Percentiles rank a stretch among this genome's conserved stretches.
These are phyloP conservation scores for Labrus mixtus DNA, from an alignment of 2,113 vertebrate genomes.

Conservation along the genomic window DNA sequence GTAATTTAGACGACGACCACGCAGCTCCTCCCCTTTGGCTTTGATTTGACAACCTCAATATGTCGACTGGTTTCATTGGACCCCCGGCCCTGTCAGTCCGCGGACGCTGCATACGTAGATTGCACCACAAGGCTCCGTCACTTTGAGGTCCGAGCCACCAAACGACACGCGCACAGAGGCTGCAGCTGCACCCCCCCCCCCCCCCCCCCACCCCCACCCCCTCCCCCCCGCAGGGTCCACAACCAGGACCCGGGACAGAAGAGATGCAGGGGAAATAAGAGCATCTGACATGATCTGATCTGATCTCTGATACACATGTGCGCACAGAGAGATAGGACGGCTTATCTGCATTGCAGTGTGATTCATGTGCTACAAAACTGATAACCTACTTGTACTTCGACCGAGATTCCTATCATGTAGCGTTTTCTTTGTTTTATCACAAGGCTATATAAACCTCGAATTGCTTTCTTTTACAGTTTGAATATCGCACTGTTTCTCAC, in stretches of 20 bases:
- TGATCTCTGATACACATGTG: not conserved
- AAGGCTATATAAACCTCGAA: no score
- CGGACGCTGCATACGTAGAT: conserved; percentile 61
- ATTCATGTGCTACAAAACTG: conserved; percentile 2
- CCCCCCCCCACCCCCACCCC: not conserved
- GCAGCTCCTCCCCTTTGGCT: conserved; percentile 73
- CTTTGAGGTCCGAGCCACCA: conserved; percentile 34
- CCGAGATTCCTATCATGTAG: not conserved
- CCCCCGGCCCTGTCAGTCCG: conserved; percentile 66
- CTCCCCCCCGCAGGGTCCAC: conserved; percentile 21
- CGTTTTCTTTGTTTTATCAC: not conserved
- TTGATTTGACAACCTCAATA: conserved; percentile 78
- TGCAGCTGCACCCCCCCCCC: conserved; percentile 22
- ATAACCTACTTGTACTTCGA: not conserved
- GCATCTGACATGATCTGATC: not conserved
- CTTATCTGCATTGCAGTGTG: conserved; percentile 49
- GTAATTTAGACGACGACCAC: conserved; percentile 78
- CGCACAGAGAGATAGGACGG: not conserved
- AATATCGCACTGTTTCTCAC: not conserved
- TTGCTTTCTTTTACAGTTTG: not conserved
- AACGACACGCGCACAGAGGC: conserved; percentile 16
- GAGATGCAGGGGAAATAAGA: not conserved
- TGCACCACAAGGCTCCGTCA: conserved; percentile 71
- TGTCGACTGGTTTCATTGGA: conserved; percentile 76
- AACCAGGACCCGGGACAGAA: conserved; percentile 29